Evolutionary conservation across 2,797 vertebrate genomes (phyloP).

Genomic region (Pipistrellus pygmaeus): DNA sequence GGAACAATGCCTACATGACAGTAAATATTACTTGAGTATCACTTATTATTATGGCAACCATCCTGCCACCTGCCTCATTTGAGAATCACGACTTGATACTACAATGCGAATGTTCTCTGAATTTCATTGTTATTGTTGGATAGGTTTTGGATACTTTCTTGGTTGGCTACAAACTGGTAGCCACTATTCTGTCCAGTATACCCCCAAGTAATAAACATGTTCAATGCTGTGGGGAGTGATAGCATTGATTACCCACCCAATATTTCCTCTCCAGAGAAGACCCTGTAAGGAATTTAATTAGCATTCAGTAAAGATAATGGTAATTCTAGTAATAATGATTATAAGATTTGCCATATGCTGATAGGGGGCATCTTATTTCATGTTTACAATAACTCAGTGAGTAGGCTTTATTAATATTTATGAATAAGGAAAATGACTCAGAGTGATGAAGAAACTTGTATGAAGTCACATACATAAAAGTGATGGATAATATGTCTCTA

Average conservation of each 20-base stretch:
- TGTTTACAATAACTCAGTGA: slow-evolving; percentile 10
- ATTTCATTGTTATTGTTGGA: slow-evolving; percentile 32
- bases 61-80: neutral
- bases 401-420: neutral
- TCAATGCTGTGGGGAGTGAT: neutral
- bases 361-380: neutral
- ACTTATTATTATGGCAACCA: neutral
- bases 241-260: neutral
- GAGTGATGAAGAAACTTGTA: neutral
- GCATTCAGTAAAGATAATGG: neutral
- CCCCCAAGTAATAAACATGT: neutral
- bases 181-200: neutral
- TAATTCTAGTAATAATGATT: neutral
- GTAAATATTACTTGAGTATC: neutral
- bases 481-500: neutral
- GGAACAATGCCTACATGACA: neutral
- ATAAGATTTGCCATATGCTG: neutral
- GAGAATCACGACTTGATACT: neutral
- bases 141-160: slow-evolving; percentile 2
- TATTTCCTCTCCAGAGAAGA: neutral
- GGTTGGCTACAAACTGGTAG: neutral
- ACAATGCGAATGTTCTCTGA: neutral
- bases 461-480: neutral
- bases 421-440: neutral
- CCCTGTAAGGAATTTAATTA: neutral